These are phyloP conservation scores for Ambastaia sidthimunki DNA, from an alignment of 2,797 vertebrate genomes.

Conservation along the genomic window DNA sequence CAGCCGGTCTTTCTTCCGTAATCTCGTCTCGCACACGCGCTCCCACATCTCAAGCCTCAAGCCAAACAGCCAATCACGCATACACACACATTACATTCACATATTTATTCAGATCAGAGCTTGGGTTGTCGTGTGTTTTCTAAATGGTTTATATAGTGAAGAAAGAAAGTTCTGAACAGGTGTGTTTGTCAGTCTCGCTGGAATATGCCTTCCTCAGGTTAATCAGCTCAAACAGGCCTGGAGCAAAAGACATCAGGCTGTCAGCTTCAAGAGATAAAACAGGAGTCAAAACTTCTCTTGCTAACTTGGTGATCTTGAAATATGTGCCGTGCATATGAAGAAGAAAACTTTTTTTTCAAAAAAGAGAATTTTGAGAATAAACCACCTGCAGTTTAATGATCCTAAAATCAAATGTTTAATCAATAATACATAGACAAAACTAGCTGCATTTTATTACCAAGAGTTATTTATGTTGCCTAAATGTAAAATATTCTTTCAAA, in stretches of 20 bases:
- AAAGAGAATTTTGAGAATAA: background rate
- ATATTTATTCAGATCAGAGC: background rate
- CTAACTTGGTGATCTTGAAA: too few relatives aligned
- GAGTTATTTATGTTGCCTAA: slow-evolving; percentile 4
- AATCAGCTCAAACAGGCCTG: slow-evolving; percentile 5
- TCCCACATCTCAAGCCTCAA: background rate
- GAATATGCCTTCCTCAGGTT: slow-evolving; percentile 20
- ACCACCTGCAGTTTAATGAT: too few relatives aligned
- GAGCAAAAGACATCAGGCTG: slow-evolving; percentile 27
- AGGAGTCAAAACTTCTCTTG: slow-evolving; percentile 6
- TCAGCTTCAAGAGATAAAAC: slow-evolving; percentile 25
- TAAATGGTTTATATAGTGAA: slow-evolving; percentile 2
- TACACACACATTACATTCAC: background rate
- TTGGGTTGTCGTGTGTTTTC: background rate
- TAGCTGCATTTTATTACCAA: slow-evolving; percentile 19
- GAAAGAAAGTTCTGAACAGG: background rate
- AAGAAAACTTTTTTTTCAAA: background rate
- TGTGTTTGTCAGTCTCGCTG: slow-evolving; percentile 1
- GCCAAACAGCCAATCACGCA: background rate
- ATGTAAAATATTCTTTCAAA: background rate
- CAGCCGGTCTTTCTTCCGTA: slow-evolving; percentile 32
- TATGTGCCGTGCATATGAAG: too few relatives aligned
- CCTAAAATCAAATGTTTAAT: background rate
- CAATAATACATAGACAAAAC: background rate
- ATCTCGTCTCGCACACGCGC: slow-evolving; percentile 31